Evolutionary conservation across 2,113 vertebrate genomes (phyloP), one percentile per base, ranked within the genome.

Genomic region (Beaufortia kweichowensis): DNA sequence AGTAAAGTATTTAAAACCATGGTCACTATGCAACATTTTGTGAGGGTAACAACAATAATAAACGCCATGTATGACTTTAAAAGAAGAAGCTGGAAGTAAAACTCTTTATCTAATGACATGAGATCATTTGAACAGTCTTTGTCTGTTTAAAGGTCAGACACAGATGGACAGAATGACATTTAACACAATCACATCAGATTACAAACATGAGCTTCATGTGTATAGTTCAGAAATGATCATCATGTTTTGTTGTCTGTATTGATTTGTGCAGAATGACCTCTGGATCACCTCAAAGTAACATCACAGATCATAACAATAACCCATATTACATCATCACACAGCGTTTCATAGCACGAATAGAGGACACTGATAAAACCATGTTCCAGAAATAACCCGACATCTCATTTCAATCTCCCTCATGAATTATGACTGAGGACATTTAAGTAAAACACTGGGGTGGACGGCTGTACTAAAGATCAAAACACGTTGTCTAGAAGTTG

Each of bases 341-440:
- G 10, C 10, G 10, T 39, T 3, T 39, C 35, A 46, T 12, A 46
- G 41, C 10, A 46, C 4, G 11, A 46, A 56, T 70, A 19, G 67
- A 70, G 67, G 67, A 31, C 33, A 33, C 68, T 26, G 68, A 71
- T 55, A 23, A 55, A 33, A 33, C 41, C 53, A 70, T 17, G 10
- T 9, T 21, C 29, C 23, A 21, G 31, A 71, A 57, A 71, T 71
- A 59, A 71, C 68, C 55, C 48, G 21, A 24, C 29, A 55, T 70
- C 28, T 70, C 67, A 56, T 70, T 70, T 23, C 23, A 28, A 39
- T 41, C 14, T 41, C 50, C 68, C 53, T 71, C 33, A 41, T 59
- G 68, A 71, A 71, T 71, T 71, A 71, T 59, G 10, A 5, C 12
- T 23, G 31, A 70, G 67, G 67, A 39, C 33, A 39, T 59, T 57